Base-by-base conservation (phyloP, 2,888 invertebrate species). In the Axea sp. region DNA sequence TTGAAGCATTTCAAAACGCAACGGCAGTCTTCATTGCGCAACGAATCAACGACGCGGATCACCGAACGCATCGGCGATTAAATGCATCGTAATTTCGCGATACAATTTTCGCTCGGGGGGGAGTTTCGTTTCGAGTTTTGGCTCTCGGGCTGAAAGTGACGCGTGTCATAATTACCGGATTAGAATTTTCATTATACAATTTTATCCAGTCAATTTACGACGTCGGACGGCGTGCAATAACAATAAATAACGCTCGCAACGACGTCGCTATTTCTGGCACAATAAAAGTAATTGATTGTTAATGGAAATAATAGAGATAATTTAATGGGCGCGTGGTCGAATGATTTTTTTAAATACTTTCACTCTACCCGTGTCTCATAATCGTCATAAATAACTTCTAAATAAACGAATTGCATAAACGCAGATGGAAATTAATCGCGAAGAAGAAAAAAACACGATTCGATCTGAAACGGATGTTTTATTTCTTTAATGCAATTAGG, bases 111-210 rank as follows among this genome's bases (percentile, higher is more conserved):
- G n/a, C n/a, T n/a, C n/a, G n/a, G n/a, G n/a, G 6, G 33, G 55
- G 47, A 47, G 12, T 28, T 31, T n/a, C 1, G 14, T 64, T 65
- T 47, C 1, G 19, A 33, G 14, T 39, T 57, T 55, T 57, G 39
- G 67, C 51, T 65, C 6, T 47, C 14, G 8, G 49, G 49, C 49
- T 47, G 35, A 57, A 41, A 37, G 17, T 37, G 37, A 41, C 39
- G 41, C 45, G 15, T 7, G 35, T 14, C 15, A 24, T 7, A 35
- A 43, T n/a, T 43, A 33, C 0, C 33, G 14, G 3, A 33, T 33
- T 31, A 12, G 0, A 22, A 49, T 31, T 33, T 49, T n/a, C 19
- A 31, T 47, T 19, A 9, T 17, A 31, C 17, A 30, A 19, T 7
- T 12, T 12, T 12, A 12, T 24, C 6, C 12, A 24, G 11, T 31